Conservation (phyloP, 2,797 vertebrate genomes). For the Acipenser oxyrinchus region DNA sequence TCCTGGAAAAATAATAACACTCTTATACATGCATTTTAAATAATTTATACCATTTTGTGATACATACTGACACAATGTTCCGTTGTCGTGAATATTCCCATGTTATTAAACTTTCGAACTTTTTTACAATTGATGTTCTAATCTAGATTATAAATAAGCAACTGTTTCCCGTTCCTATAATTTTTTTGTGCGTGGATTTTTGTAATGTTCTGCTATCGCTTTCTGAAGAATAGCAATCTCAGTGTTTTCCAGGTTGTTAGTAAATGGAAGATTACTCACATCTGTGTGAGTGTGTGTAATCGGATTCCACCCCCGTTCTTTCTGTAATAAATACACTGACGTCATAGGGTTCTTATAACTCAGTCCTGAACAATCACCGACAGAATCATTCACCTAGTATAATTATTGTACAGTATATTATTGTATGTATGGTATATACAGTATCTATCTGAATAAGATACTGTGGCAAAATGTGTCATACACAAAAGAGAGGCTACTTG, state of each 20-base stretch:
- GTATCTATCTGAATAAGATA: too few relatives aligned
- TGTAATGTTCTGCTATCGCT: slow-evolving; percentile 8
- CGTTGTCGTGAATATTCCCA: not conserved
- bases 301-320: slow-evolving; percentile 58
- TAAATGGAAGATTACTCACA: slow-evolving; percentile 63
- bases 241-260: slow-evolving; percentile 26
- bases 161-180: not conserved
- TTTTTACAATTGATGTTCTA: too few relatives aligned
- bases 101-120: too few relatives aligned
- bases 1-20: too few relatives aligned
- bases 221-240: slow-evolving; percentile 27
- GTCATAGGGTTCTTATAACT: slow-evolving; percentile 48
- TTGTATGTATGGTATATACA: not conserved
- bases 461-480: too few relatives aligned
- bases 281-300: slow-evolving; percentile 60
- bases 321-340: slow-evolving; percentile 59
- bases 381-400: slow-evolving; percentile 38
- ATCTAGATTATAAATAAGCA: too few relatives aligned
- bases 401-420: not conserved
- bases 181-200: slow-evolving; percentile 2
- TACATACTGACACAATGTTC: slow-evolving; percentile 7
- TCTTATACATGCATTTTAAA: slow-evolving; percentile 22
- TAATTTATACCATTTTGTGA: not conserved
- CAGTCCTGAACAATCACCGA: slow-evolving; percentile 36
- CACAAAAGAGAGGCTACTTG: too few relatives aligned